phyloP scores from a whole-genome alignment of 2,113 vertebrate species.

The Cygnus atratus region DNA sequence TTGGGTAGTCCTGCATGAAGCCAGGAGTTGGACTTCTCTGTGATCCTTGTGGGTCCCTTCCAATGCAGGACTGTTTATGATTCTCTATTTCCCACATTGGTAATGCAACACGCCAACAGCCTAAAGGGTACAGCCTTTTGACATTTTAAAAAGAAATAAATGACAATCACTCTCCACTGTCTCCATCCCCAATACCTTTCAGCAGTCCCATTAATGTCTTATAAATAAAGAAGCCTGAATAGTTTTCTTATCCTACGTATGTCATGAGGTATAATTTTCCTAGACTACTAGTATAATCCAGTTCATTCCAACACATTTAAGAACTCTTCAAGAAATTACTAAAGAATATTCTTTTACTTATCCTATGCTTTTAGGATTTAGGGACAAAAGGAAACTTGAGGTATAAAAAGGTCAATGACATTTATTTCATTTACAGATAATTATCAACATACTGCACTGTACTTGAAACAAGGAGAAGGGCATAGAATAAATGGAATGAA shows the following conservation, averaged over 20 bases:
- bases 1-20: too few species aligned
- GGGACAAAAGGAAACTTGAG: not conserved
- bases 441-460: not conserved
- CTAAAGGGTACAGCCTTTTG: not conserved
- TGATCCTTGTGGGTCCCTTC: too few species aligned
- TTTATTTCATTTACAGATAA: not conserved
- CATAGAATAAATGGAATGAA: not conserved
- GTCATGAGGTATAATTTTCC: not conserved
- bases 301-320: not conserved
- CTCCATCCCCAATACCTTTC: not conserved
- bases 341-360: not conserved
- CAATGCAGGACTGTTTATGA: too few species aligned
- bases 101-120: not conserved
- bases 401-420: not conserved
- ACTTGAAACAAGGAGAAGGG: not conserved
- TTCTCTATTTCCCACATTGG: not conserved
- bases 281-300: not conserved
- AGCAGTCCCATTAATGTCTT: not conserved
- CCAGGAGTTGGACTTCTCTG: too few species aligned
- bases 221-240: not conserved
- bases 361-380: accelerated
- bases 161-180: not conserved
- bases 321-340: not conserved
- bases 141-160: not conserved
- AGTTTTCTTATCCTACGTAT: not conserved